These are phyloP conservation scores for Tetramorium parvispinum DNA, from an alignment of 1,140 invertebrate species.

Conservation along the genomic window DNA sequence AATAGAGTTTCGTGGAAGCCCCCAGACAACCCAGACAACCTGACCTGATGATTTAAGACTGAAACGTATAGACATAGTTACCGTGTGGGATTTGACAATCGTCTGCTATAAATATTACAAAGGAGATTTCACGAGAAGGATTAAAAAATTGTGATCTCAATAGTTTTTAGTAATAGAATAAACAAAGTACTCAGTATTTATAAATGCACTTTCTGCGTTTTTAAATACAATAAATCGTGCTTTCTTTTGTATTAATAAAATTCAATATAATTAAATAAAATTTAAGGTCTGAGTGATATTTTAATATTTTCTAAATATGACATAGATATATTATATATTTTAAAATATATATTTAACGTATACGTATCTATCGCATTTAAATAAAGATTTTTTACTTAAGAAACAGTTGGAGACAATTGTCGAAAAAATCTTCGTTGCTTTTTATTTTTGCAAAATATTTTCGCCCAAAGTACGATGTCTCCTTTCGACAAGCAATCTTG, in stretches of 20 bases:
- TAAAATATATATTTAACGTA: neutral
- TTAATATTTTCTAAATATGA: no score
- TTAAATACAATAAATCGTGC: neutral
- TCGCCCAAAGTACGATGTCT: neutral
- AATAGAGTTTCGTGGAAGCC: constrained; percentile 38
- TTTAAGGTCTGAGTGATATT: no score
- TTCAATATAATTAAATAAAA: neutral
- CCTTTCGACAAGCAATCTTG: neutral
- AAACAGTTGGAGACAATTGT: no score
- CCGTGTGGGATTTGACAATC: neutral
- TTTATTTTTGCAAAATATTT: neutral
- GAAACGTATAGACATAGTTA: no score
- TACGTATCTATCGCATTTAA: neutral
- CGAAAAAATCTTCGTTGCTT: neutral
- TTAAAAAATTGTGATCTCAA: neutral
- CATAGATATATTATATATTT: no score
- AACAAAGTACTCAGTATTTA: neutral
- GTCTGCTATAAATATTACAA: neutral
- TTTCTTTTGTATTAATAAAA: neutral
- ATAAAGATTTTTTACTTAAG: no score
- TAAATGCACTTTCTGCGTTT: neutral
- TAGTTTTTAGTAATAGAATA: neutral
- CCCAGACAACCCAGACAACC: neutral
- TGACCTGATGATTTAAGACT: neutral
- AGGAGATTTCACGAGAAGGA: neutral